A percentile compares a stretch with the other conserved stretches of the same genome.
Evolutionary conservation across 2,888 invertebrate genomes (phyloP).

Genomic region (Athripsodes cinereus): DNA sequence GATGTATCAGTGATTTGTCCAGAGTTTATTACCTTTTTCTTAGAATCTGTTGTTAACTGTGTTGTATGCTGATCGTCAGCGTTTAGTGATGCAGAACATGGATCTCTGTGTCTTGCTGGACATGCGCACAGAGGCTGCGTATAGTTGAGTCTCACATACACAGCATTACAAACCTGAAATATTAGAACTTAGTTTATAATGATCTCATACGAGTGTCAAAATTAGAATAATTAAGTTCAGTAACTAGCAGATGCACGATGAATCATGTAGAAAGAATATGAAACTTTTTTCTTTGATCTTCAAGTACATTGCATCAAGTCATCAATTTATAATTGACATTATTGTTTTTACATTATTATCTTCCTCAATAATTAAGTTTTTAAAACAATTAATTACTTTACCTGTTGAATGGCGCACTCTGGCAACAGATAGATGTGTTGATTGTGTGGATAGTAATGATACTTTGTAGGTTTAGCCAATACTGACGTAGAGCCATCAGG

Average conservation of each 20-base stretch:
- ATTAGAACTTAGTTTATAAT: too few relatives aligned
- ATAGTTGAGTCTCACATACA: conserved; percentile 86
- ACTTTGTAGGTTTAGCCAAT: conserved; percentile 82
- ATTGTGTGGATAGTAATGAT: conserved; percentile 91
- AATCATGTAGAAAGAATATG: too few relatives aligned
- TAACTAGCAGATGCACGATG: too few relatives aligned
- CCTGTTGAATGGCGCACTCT: conserved; percentile 92
- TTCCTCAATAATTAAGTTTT: too few relatives aligned
- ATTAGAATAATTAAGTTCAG: too few relatives aligned
- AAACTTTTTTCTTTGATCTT: too few relatives aligned
- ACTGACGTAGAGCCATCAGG: conserved; percentile 63
- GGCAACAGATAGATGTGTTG: conserved; percentile 88
- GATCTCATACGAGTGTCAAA: too few relatives aligned
- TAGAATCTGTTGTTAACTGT: conserved; percentile 78
- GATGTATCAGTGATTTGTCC: too few relatives aligned
- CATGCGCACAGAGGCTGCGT: conserved; percentile 91
- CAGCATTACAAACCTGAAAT: conserved; percentile 80
- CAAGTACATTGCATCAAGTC: too few relatives aligned
- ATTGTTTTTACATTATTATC: too few relatives aligned
- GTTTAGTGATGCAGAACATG: conserved; percentile 85
- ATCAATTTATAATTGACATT: too few relatives aligned
- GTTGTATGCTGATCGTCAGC: conserved; percentile 90
- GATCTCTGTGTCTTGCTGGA: conserved; percentile 80
- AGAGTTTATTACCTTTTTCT: conserved; percentile 67
- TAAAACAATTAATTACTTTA: too few relatives aligned